Percentiles rank a stretch among this genome's conserved stretches.
Conservation (phyloP, 2,888 invertebrate species). For the Caenorhabditis afra region DNA sequence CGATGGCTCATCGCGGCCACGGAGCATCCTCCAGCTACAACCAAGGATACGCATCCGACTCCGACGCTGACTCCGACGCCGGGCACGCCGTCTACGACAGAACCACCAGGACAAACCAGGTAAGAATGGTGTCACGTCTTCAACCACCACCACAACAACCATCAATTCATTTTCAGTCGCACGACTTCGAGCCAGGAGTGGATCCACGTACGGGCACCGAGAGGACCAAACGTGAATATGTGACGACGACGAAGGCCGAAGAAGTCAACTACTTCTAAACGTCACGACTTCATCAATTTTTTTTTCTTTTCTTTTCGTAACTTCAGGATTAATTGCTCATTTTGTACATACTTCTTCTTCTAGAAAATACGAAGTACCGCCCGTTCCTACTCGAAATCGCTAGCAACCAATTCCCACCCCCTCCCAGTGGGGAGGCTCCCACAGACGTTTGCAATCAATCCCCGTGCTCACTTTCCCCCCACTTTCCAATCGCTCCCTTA, state of each 20-base stretch:
- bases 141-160: neutral
- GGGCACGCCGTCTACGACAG: constrained; percentile 68
- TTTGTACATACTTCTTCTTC: constrained; percentile 17
- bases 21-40: constrained; percentile 23
- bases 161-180: constrained; percentile 65
- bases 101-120: constrained; percentile 58
- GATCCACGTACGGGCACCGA: constrained; percentile 71
- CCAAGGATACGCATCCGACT: constrained; percentile 61
- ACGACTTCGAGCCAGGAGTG: constrained; percentile 72
- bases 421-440: no score
- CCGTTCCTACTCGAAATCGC: neutral
- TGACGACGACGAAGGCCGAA: constrained; percentile 70
- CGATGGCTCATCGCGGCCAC: neutral
- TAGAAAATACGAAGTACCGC: constrained; percentile 45
- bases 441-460: constrained; percentile 45
- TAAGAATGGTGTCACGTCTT: constrained; percentile 1
- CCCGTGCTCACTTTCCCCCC: constrained; percentile 42
- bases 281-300: neutral
- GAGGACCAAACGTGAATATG: constrained; percentile 66
- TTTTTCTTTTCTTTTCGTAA: neutral
- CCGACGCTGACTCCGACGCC: constrained; percentile 60
- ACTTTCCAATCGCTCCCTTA: no score
- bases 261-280: constrained; percentile 72
- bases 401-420: constrained; percentile 8
- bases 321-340: constrained; percentile 18